phyloP scores from a whole-genome alignment of 2,113 vertebrate species.

The Sigmodon hispidus region DNA sequence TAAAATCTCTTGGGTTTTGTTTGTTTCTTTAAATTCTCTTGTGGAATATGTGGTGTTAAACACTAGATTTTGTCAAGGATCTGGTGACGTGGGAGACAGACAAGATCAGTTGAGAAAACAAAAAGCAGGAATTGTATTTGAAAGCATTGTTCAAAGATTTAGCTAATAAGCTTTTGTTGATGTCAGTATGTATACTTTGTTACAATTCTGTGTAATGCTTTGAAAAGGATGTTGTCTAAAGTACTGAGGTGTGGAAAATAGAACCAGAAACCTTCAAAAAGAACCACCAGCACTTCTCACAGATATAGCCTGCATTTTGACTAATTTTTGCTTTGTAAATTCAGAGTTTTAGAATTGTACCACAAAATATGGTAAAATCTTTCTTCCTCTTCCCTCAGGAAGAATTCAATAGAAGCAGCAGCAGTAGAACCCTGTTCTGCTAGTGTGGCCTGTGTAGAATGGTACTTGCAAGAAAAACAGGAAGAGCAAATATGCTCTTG shows the following conservation, averaged over 20 bases:
- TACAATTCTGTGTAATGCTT: background rate
- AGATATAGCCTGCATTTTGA: background rate
- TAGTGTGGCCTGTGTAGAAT: background rate
- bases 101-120: background rate
- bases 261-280: background rate
- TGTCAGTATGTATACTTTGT: constrained; percentile 6
- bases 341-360: background rate
- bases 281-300: background rate
- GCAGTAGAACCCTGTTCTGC: background rate
- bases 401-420: background rate
- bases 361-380: background rate
- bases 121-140: background rate
- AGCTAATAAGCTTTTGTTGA: background rate
- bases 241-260: background rate
- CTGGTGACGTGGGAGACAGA: background rate
- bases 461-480: background rate
- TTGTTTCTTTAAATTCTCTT: background rate
- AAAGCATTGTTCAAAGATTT: constrained; percentile 28
- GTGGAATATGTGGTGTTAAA: background rate
- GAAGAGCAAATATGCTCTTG: background rate
- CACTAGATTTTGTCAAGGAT: fast-evolving
- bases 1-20: background rate
- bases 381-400: background rate
- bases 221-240: constrained; percentile 9
- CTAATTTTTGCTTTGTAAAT: background rate